Evolutionary conservation across 2,888 invertebrate species (phyloP), one percentile per base, ranked within the genome.

Genomic region (Flexamia atlantica): DNA sequence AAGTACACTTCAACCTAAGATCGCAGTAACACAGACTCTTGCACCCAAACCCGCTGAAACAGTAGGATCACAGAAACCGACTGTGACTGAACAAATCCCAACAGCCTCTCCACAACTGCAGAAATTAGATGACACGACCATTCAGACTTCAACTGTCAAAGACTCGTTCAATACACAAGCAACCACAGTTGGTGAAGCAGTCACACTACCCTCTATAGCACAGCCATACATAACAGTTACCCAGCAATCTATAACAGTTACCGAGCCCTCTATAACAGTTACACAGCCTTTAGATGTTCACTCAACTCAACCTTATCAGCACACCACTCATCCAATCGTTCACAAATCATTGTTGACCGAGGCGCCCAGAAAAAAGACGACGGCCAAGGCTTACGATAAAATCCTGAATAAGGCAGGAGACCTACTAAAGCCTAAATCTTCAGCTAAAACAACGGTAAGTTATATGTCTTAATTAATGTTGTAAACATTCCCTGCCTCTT

Each of bases 361-460:
- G 3, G 28, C 64, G 30, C 30, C 28, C 64, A 64, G 30, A 30
- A 64, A 64, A 64, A 70, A 70, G 70, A 36, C 70, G 9, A 70
- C 70, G 1, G 28, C 28, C 23, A 36, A 50, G 36, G 50, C 76
- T 5, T 50, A 50, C n/a, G 76, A 76, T 42, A 76, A 42, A 42
- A 76, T 76, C 28, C 40, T 76, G 1, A 76, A 76, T 28, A 76
- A 46, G 28, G 76, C 76, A 3, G 76, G 76, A 76, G 76, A 76
- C 50, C 2, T 76, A n/a, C 3, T 76, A 76, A 76, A 46, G 28
- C 76, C 76, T 28, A 76, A 76, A 46, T 1, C 46, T 14, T 20
- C 76, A 28, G n/a, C 23, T 9, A 46, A 28, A 50, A 76, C 76
- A 23, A 76, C 76, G 23, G 76, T 76, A 76, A 76, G 76, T 76